A percentile compares a stretch with the other conserved stretches of the same genome.
Conservation (phyloP, 2,113 vertebrate species). For the Rynchops niger region DNA sequence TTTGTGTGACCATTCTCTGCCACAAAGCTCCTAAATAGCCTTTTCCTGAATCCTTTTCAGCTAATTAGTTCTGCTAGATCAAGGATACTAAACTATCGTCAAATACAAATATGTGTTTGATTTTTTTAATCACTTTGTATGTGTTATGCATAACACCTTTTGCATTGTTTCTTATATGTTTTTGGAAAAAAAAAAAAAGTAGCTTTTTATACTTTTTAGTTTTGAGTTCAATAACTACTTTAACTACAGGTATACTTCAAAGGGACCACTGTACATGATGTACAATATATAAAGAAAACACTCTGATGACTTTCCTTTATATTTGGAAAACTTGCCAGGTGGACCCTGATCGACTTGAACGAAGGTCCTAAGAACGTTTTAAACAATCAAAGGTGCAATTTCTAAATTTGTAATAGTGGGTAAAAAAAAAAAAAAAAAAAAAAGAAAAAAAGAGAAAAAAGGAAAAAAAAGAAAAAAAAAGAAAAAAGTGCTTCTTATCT, state of each 20-base stretch:
- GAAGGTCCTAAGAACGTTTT: slow-evolving; percentile 73
- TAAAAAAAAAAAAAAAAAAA: slow-evolving; percentile 41
- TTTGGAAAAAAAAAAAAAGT: slow-evolving; percentile 68
- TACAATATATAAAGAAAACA: slow-evolving; percentile 68
- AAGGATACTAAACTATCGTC: slow-evolving; percentile 71
- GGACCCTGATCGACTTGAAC: slow-evolving; percentile 53
- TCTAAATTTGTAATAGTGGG: slow-evolving; percentile 85
- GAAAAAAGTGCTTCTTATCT: slow-evolving; percentile 82
- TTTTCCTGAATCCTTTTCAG: slow-evolving; percentile 66
- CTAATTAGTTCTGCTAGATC: slow-evolving; percentile 71
- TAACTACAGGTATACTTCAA: slow-evolving; percentile 85
- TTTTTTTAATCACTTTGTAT: slow-evolving; percentile 79
- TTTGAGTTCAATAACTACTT: slow-evolving; percentile 82
- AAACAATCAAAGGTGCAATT: slow-evolving; percentile 82
- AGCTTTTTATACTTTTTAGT: slow-evolving; percentile 88
- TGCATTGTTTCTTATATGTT: slow-evolving; percentile 84
- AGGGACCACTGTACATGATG: slow-evolving; percentile 79
- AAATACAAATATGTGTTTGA: slow-evolving; percentile 73
- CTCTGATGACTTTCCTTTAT: slow-evolving; percentile 69
- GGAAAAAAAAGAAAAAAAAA: background rate
- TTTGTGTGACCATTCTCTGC: slow-evolving; percentile 72
- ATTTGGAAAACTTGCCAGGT: slow-evolving; percentile 71
- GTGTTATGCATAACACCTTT: slow-evolving; percentile 79
- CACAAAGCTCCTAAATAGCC: slow-evolving; percentile 77
- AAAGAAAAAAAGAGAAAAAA: background rate